Base-by-base conservation (phyloP, 2,888 invertebrate genomes). In the Diaperis boleti region DNA sequence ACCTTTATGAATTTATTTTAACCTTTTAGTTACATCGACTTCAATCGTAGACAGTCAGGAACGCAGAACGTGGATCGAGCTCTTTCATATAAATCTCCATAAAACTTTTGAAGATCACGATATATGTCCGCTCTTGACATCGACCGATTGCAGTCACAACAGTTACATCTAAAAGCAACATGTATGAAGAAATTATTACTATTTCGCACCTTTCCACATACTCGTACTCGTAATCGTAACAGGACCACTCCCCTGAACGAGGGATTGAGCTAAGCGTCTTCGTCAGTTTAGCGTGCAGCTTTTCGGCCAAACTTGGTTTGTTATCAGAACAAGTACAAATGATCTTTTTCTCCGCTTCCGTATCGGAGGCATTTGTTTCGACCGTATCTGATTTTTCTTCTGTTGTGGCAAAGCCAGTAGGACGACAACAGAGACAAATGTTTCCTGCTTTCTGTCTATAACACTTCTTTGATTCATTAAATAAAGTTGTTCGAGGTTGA, bases 201-300 rank as follows among this genome's bases (percentile, higher is more conserved):
- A 31, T 15, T 29, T 31, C 10, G 6, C 17, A 13, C 10, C 11
- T 47, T 4, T 20, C 10, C 8, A 52, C 37, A 41, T 31, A 54
- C 54, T 56, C 56, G 22, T 56, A 44, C n/a, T 56, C 47, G 29
- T 59, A 14, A 13, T 59, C 59, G 4, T 47, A 47, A 39, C 47
- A 59, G 1, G 49, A 29, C 37, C 59, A 59, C 8, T 59, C 59
- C 2, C 39, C 14, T 13, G 49, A 49, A 10, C 18, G 33, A 5
- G 59, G 59, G 6, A 59, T 37, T 3, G 59, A 49, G 39, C 39
- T 49, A 1, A 61, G 31, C 11, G 55, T 62, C 41, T 55, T 56
- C 1, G 52, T 60, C 3, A 67, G 52, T 64, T 65, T 72, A 33
- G 65, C 62, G 33, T 72, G 72, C 31, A 73, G 52, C 37, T 66